Conservation (phyloP, 2,888 invertebrate genomes). For the Charanyca ferruginea region DNA sequence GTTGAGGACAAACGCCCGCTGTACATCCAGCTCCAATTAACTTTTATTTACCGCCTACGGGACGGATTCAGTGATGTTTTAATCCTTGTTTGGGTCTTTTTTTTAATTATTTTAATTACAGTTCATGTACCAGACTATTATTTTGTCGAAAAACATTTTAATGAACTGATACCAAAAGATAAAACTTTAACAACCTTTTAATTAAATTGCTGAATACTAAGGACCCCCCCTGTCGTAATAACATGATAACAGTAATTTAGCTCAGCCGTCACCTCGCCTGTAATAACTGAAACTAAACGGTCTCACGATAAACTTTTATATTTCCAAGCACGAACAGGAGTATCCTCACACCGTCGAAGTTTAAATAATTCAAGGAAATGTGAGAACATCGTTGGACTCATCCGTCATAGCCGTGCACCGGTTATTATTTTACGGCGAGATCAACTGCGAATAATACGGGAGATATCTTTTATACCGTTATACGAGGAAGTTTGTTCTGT, state of each 20-base stretch:
- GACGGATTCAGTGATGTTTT: conserved; percentile 28
- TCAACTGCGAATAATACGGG: conserved; percentile 48
- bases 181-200: not conserved
- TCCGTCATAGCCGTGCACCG: conserved; percentile 47
- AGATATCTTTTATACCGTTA: conserved; percentile 28
- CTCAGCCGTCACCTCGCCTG: conserved; percentile 62
- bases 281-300: conserved; percentile 72
- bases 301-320: conserved; percentile 66
- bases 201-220: not conserved
- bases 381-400: conserved; percentile 49
- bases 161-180: not conserved
- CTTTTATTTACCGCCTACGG: conserved; percentile 47
- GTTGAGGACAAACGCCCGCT: conserved; percentile 35
- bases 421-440: conserved; percentile 53
- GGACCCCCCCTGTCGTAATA: conserved; percentile 45
- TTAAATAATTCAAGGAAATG: conserved; percentile 61
- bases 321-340: conserved; percentile 41
- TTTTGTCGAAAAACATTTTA: not conserved
- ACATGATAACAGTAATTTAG: conserved; percentile 68
- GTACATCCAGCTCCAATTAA: conserved; percentile 54
- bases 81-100: conserved; percentile 17
- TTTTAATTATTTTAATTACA: conserved; percentile 31
- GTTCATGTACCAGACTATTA: conserved; percentile 7
- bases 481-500: conserved; percentile 5
- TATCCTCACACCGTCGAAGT: conserved; percentile 41